Evolutionary conservation across 2,888 invertebrate species (phyloP).

Genomic region (Trissolcus japonicus): DNA sequence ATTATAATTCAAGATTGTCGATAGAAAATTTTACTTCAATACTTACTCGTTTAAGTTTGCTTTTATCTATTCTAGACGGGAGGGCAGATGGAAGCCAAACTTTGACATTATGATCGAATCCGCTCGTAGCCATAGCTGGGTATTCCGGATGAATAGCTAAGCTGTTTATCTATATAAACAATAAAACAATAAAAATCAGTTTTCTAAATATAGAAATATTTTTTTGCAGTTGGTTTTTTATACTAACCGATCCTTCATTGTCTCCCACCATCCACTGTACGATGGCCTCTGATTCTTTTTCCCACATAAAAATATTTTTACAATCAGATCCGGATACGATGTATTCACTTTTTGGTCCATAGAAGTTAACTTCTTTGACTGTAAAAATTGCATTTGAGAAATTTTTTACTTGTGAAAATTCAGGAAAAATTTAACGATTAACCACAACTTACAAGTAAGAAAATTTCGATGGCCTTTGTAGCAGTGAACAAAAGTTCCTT

Average conservation of each 20-base stretch:
- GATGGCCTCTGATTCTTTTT: conserved; percentile 89
- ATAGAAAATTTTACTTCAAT: neutral
- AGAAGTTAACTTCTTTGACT: conserved; percentile 95
- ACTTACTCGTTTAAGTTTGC: conserved; percentile 36
- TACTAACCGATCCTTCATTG: conserved; percentile 85
- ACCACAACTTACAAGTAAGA: conserved; percentile 63
- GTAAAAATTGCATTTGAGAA: conserved; percentile 6
- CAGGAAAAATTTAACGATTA: neutral
- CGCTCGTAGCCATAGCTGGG: conserved; percentile 93
- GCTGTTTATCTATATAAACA: conserved; percentile 85
- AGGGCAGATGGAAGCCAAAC: conserved; percentile 88
- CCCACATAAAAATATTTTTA: conserved; percentile 93
- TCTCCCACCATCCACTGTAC: conserved; percentile 93
- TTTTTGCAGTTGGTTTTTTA: neutral
- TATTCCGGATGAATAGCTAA: conserved; percentile 92
- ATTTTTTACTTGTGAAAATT: neutral
- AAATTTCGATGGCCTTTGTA: conserved; percentile 81
- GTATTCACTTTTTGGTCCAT: conserved; percentile 93
- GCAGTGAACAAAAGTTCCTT: conserved; percentile 77
- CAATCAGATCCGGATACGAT: conserved; percentile 96
- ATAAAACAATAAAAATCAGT: conserved; percentile 14
- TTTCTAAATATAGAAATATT: neutral
- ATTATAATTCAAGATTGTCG: no score
- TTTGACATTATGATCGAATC: conserved; percentile 94
- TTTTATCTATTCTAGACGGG: conserved; percentile 27